These are phyloP conservation scores for Tragulus kanchil DNA, from an alignment of 2,113 vertebrate genomes.

Conservation along the genomic window DNA sequence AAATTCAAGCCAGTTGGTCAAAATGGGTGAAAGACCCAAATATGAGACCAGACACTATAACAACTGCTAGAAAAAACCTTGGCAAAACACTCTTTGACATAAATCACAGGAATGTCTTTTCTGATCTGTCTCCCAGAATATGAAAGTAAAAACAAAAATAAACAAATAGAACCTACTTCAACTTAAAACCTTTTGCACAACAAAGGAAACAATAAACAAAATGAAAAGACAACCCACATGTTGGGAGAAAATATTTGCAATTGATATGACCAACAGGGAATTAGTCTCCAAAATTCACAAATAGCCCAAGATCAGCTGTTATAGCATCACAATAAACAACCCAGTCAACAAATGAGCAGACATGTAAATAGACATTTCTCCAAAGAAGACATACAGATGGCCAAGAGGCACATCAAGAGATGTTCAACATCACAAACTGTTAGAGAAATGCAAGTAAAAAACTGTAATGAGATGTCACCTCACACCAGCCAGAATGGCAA, in stretches of 20 bases:
- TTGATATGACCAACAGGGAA: neutral
- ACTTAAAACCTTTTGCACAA: neutral
- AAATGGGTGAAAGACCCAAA: neutral
- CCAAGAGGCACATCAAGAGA: neutral
- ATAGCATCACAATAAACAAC: neutral
- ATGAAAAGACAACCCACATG: neutral
- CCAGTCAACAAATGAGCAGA: neutral
- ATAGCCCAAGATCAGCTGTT: neutral
- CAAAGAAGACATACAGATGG: neutral
- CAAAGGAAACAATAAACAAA: neutral
- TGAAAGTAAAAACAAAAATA: neutral
- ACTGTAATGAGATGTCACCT: neutral
- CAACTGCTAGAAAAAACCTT: neutral
- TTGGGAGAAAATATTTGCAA: neutral
- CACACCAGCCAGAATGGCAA: neutral
- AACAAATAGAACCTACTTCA: neutral
- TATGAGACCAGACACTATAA: neutral
- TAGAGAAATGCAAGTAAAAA: neutral
- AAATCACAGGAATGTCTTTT: neutral
- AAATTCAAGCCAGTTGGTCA: neutral
- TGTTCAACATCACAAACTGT: neutral
- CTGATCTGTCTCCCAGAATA: neutral
- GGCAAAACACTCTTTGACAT: neutral
- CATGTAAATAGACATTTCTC: neutral
- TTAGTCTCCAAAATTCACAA: neutral